These are phyloP conservation scores for Napeogenes sylphis DNA, from an alignment of 2,888 invertebrate species.

Conservation along the genomic window DNA sequence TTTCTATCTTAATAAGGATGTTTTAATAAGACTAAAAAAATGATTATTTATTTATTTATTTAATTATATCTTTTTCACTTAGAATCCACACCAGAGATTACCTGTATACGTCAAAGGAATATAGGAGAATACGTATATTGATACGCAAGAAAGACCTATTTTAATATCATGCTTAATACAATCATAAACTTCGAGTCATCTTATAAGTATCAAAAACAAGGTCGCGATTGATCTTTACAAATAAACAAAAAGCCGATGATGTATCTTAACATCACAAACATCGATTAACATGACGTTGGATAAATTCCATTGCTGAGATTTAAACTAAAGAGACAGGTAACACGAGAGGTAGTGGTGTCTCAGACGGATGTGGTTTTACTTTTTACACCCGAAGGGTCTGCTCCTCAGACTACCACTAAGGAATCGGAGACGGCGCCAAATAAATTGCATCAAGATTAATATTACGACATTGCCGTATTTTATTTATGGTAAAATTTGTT, in stretches of 20 bases:
- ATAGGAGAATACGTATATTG: no score
- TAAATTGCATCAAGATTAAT: constrained; percentile 47
- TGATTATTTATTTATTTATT: no score
- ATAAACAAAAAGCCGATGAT: constrained; percentile 7
- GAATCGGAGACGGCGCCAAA: constrained; percentile 43
- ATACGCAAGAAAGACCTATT: no score
- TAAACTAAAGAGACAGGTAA: constrained; percentile 46
- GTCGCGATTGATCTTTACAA: constrained; percentile 4
- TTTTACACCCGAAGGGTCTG: constrained; percentile 62
- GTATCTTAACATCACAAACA: constrained; percentile 12
- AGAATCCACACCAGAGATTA: no score
- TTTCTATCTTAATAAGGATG: no score
- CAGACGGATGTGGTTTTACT: constrained; percentile 60
- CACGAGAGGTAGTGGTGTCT: constrained; percentile 62
- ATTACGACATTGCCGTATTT: constrained; percentile 25
- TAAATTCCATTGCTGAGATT: constrained; percentile 27
- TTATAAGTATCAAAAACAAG: neutral
- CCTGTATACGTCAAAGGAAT: no score
- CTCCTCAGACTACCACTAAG: constrained; percentile 46
- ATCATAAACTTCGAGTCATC: no score
- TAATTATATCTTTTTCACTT: no score
- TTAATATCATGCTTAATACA: no score
- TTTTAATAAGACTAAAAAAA: no score
- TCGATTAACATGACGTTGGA: constrained; percentile 15
- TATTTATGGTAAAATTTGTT: neutral